Percentiles rank a stretch among this genome's conserved stretches.
Evolutionary conservation across 2,797 vertebrate species (phyloP).

Genomic region (Anomalospiza imberbis): DNA sequence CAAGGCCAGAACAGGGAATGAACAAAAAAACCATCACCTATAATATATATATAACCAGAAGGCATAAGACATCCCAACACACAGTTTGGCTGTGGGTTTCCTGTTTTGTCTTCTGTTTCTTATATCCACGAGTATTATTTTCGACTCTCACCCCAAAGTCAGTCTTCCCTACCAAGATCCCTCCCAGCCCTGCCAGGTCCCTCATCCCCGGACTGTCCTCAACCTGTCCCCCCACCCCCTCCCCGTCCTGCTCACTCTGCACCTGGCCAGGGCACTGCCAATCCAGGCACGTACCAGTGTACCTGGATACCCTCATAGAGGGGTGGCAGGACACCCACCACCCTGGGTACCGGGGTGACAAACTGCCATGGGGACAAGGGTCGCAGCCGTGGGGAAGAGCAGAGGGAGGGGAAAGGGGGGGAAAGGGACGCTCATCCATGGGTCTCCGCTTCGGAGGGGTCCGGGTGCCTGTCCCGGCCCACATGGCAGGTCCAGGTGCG

Average conservation of each 20-base stretch:
- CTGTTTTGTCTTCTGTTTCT: background rate
- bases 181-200: background rate
- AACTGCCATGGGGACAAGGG: background rate
- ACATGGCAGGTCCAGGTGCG: background rate
- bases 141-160: rapidly evolving
- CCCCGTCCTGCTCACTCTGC: no score
- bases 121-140: background rate
- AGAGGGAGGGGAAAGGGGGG: background rate
- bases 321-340: background rate
- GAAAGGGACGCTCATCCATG: background rate
- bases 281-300: background rate
- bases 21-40: background rate
- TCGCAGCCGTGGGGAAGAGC: background rate
- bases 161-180: background rate
- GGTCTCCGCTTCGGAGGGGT: background rate
- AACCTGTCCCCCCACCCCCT: rapidly evolving
- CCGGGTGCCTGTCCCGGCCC: background rate
- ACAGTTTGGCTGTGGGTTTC: background rate
- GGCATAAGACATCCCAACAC: background rate
- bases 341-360: background rate
- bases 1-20: background rate
- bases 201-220: background rate
- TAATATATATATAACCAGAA: background rate
- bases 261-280: background rate
- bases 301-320: background rate